A percentile compares a stretch with the other conserved stretches of the same genome.
Conservation (phyloP, 2,113 vertebrate species). For the Rhea americana region DNA sequence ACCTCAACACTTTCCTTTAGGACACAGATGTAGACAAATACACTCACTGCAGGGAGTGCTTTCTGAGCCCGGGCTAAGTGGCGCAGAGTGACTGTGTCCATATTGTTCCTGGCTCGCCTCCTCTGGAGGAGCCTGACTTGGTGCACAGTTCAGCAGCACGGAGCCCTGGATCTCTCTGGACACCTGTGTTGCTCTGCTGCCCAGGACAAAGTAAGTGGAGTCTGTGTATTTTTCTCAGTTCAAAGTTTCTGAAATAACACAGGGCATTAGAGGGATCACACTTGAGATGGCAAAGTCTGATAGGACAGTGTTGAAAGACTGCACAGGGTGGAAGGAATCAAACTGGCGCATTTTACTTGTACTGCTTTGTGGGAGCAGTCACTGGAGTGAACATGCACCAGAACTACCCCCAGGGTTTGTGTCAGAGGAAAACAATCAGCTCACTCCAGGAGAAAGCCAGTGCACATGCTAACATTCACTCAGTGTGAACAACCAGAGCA, state of each 20-base stretch:
- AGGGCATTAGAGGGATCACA: background rate
- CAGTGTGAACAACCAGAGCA: background rate
- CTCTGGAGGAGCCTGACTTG: background rate
- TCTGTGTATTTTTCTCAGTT: background rate
- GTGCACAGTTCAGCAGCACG: background rate
- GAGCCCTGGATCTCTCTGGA: background rate
- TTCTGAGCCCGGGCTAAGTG: background rate
- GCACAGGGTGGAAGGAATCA: background rate
- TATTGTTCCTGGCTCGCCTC: accelerated
- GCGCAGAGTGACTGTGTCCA: accelerated
- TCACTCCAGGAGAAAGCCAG: background rate
- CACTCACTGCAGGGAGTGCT: accelerated
- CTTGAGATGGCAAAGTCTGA: accelerated
- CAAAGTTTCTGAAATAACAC: accelerated
- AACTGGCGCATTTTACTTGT: background rate
- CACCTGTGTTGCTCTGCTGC: background rate
- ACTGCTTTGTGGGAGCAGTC: background rate
- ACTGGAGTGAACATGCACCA: background rate
- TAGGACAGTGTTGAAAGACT: background rate
- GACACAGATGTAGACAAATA: too few relatives aligned
- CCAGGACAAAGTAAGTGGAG: accelerated
- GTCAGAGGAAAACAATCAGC: background rate
- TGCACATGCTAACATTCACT: background rate
- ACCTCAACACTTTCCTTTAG: background rate
- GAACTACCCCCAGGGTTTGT: background rate